Evolutionary conservation across 2,113 vertebrate genomes (phyloP).

Genomic region (Mormyrus iriodes): DNA sequence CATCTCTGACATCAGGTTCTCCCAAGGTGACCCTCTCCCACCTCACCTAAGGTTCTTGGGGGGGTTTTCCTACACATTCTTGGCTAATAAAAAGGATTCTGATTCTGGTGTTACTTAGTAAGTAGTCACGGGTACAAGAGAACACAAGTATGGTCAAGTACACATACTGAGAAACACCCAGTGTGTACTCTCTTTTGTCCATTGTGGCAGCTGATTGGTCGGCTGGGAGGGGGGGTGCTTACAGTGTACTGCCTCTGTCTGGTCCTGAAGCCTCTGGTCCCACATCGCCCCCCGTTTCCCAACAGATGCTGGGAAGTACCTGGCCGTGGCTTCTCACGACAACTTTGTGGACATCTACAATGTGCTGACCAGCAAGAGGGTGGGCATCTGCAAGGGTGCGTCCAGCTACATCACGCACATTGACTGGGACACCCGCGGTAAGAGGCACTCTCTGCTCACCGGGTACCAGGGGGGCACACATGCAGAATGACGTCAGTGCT

Average conservation of each 20-base stretch:
- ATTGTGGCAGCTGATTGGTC: not conserved
- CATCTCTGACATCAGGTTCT: conserved; percentile 94
- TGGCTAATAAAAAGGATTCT: no score
- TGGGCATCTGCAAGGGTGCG: conserved; percentile 92
- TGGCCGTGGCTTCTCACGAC: conserved; percentile 95
- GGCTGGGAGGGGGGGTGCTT: not conserved
- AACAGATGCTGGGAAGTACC: conserved; percentile 86
- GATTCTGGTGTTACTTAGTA: no score
- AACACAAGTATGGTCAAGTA: not conserved
- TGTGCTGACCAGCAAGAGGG: conserved; percentile 89
- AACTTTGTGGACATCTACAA: conserved; percentile 98
- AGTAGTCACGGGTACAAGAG: not conserved
- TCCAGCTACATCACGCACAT: conserved; percentile 90
- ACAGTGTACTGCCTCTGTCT: not conserved
- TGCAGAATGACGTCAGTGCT: not conserved
- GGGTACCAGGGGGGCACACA: not conserved
- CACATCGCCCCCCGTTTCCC: not conserved
- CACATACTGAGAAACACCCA: not conserved
- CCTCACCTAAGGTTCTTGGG: not conserved
- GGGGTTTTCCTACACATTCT: not conserved
- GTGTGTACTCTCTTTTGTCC: not conserved
- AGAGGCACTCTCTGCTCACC: not conserved
- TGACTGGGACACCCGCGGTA: conserved; percentile 94
- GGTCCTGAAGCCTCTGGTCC: not conserved
- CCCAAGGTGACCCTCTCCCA: conserved; percentile 69